Conservation (phyloP, 2,113 vertebrate species). For the Rhea americana region DNA sequence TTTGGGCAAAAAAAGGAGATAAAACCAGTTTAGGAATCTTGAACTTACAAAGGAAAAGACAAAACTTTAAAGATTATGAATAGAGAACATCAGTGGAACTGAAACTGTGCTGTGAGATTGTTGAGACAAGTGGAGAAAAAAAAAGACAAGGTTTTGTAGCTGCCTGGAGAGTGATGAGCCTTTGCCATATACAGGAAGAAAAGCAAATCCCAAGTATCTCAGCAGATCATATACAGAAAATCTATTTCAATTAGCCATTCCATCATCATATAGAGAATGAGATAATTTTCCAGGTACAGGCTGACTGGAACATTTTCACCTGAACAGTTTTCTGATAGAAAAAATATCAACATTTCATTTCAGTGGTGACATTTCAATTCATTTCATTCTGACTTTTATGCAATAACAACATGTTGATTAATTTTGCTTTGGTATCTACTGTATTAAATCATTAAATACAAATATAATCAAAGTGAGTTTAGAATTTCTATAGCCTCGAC, state of each 20-base stretch:
- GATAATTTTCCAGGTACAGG: too few species aligned
- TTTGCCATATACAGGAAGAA: neutral
- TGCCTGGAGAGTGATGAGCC: neutral
- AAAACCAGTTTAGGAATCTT: neutral
- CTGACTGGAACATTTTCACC: too few species aligned
- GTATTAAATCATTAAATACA: neutral
- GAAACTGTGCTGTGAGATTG: too few species aligned
- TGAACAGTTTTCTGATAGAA: neutral
- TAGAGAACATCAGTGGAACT: neutral
- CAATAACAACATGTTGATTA: too few species aligned
- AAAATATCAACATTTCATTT: neutral
- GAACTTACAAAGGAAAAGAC: neutral
- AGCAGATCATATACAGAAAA: neutral
- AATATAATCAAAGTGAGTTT: neutral
- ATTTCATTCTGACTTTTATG: too few species aligned
- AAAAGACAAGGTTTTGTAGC: neutral
- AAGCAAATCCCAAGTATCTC: neutral
- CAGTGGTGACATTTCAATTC: too few species aligned
- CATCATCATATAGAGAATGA: too few species aligned
- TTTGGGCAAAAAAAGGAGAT: neutral
- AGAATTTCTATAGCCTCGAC: neutral
- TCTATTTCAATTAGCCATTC: neutral
- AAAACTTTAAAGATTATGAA: neutral
- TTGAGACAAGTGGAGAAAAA: too few species aligned
- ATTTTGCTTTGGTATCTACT: too few species aligned